Evolutionary conservation across 2,888 invertebrate genomes (phyloP), one percentile per base, ranked within the genome.

Genomic region (Danaus chrysippus): DNA sequence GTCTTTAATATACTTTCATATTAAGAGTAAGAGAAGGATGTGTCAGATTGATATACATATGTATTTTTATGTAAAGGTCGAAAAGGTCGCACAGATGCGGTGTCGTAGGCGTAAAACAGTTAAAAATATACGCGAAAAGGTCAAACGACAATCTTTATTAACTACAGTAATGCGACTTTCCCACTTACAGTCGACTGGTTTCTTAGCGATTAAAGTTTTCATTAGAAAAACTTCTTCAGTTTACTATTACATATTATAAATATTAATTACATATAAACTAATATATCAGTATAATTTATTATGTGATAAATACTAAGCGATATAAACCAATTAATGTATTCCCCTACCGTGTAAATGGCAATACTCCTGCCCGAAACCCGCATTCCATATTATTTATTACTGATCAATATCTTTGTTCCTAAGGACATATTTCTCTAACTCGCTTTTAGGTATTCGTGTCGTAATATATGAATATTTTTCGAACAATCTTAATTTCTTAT

Each of bases 101-200:
- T 55, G 44, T 34, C 23, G 64, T 61, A 49, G 61, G 61, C 52
- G 61, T 63, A 66, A 63, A 63, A 61, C 41, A 59, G 59, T 60
- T 60, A 65, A 61, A 63, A 61, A 54, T 42, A 49, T 60, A 49
- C 23, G 23, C 11, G 42, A 13, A 56, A 63, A 65, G 65, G 63
- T 63, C 65, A 65, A 41, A 46, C 54, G 41, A 64, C 44, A 54
- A 52, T 54, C 44, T 42, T 59, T 58, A 17, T 60, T 17, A 10
- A 17, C 1, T 1, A 17, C 17, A 17, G 17, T 17, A 17, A 17
- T 17, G 49, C 17, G 10, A 17, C 49, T 11, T n/a, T 49, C 17
- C 15, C 9, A 11, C 10, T 11, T 49, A 49, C 3, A 17, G 13
- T 13, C 46, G 5, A 46, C 19, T 34, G 41, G 12, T n/a, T 23